Evolutionary conservation across 1,140 invertebrate species (phyloP), one percentile per base, ranked within the genome.

Genomic region (Chlorops oryzae): DNA sequence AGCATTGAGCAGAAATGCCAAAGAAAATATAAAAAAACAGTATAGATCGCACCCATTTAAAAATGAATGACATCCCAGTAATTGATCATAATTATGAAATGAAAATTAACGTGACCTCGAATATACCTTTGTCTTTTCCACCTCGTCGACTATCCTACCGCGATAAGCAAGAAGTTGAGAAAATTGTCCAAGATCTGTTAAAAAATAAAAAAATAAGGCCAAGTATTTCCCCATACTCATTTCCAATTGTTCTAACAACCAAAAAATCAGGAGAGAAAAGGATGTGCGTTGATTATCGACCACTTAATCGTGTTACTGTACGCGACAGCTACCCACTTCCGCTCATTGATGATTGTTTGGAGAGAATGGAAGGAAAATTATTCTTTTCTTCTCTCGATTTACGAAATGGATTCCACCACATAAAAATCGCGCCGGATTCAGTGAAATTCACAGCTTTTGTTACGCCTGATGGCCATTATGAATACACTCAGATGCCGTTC

Each of bases 301-400:
- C 52, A 17, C 40, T 75, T 2, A 74, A 73, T 38, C 18, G 53
- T 0, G 49, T 65, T 2, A 69, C 64, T 0, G 53, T 65, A 12
- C 55, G 56, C 35, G 65, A 73, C 35, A 50, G 53, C 0, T 77
- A 64, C 53, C 74, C 74, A 5, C 56, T 77, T 5, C 73, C 74
- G 2, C 50, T 62, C 21, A 72, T 78, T 7, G 73, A 77, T 28
- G 73, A 75, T 17, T 47, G 69, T 7, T 56, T 79, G 3, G 59
- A 74, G 21, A 43, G 46, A 3, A 47, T 70, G 1, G 52, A 55
- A 23, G 52, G 54, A 3, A 51, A 52, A 15, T 59, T 44, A 20
- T 59, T 50, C 38, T 73, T 75, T 54, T 59, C 62, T 1, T 66
- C 58, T 0, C 15, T 75, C 4, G 75, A 76, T 50, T 43, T 72